A percentile compares a stretch with the other conserved stretches of the same genome.
phyloP scores from a whole-genome alignment of 2,113 vertebrate genomes.

The Acanthochromis polyacanthus region DNA sequence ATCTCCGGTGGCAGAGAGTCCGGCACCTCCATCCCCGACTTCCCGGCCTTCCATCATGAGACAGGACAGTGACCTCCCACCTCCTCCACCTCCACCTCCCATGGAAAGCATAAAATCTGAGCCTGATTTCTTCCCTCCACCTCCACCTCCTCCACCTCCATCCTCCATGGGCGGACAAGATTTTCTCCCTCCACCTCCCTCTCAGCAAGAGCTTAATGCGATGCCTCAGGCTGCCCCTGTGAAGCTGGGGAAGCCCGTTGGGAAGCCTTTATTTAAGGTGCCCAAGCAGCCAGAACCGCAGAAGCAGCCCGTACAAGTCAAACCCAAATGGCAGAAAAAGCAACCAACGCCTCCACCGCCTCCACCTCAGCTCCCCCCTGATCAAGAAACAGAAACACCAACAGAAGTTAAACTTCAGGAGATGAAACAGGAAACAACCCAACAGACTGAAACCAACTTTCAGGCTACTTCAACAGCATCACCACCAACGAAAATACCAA shows the following conservation, averaged over 20 bases:
- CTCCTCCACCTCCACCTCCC: constrained; percentile 83
- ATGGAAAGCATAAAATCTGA: constrained; percentile 80
- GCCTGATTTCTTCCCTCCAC: constrained; percentile 76
- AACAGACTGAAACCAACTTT: constrained; percentile 55
- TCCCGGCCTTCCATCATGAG: constrained; percentile 70
- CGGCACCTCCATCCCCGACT: constrained; percentile 67
- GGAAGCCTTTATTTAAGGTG: constrained; percentile 81
- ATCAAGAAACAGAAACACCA: constrained; percentile 32
- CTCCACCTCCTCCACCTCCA: constrained; percentile 75
- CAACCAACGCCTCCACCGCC: constrained; percentile 56
- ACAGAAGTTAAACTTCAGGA: constrained; percentile 51
- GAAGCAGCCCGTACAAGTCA: constrained; percentile 75
- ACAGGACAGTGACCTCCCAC: constrained; percentile 85
- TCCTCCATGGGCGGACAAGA: constrained; percentile 64
- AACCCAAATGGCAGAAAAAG: constrained; percentile 83
- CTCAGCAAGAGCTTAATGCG: constrained; percentile 81
- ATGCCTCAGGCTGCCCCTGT: constrained; percentile 70
- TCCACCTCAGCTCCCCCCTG: constrained; percentile 59
- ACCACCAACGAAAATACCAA: constrained; percentile 53
- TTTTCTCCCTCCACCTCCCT: constrained; percentile 80
- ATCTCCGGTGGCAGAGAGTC: constrained; percentile 80
- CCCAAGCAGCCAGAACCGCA: constrained; percentile 81
- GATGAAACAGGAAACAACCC: constrained; percentile 58
- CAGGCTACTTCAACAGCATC: constrained; percentile 44
- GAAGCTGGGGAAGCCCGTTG: constrained; percentile 67